A percentile compares a stretch with the other conserved stretches of the same genome.
These are phyloP conservation scores for Anoncus sp. DNA, from an alignment of 2,888 invertebrate species.

Conservation along the genomic window DNA sequence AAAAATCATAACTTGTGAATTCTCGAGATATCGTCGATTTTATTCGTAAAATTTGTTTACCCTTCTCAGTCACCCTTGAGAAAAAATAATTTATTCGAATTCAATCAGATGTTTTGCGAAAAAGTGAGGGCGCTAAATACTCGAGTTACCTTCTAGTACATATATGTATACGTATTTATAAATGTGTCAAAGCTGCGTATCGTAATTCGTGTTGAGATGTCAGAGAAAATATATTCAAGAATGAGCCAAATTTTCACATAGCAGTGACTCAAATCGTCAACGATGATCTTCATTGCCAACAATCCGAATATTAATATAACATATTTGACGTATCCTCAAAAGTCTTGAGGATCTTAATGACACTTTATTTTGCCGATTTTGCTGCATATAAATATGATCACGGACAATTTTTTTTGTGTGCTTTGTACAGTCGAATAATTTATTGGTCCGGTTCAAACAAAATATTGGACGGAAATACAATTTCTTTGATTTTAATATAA, in stretches of 20 bases:
- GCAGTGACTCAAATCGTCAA: conserved; percentile 18
- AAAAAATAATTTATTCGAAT: too few species aligned
- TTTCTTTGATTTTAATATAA: neutral
- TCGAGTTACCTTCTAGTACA: neutral
- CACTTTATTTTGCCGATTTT: conserved; percentile 19
- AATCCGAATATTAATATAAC: conserved; percentile 50
- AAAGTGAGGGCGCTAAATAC: neutral
- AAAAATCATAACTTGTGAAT: too few species aligned
- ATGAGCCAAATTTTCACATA: conserved; percentile 47
- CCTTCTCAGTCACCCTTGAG: too few species aligned
- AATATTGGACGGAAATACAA: neutral
- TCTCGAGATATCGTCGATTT: too few species aligned
- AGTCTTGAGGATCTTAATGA: conserved; percentile 19
- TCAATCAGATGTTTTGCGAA: neutral
- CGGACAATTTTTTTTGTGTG: neutral
- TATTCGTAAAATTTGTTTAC: too few species aligned
- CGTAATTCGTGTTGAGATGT: conserved; percentile 18
- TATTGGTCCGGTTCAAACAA: neutral
- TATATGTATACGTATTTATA: neutral
- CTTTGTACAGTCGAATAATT: neutral
- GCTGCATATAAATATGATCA: neutral
- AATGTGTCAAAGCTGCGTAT: neutral
- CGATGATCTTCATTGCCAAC: conserved; percentile 40
- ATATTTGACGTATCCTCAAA: conserved; percentile 5
- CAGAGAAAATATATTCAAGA: conserved; percentile 35